phyloP scores from a whole-genome alignment of 2,797 vertebrate species.

The Eulemur mongoz region DNA sequence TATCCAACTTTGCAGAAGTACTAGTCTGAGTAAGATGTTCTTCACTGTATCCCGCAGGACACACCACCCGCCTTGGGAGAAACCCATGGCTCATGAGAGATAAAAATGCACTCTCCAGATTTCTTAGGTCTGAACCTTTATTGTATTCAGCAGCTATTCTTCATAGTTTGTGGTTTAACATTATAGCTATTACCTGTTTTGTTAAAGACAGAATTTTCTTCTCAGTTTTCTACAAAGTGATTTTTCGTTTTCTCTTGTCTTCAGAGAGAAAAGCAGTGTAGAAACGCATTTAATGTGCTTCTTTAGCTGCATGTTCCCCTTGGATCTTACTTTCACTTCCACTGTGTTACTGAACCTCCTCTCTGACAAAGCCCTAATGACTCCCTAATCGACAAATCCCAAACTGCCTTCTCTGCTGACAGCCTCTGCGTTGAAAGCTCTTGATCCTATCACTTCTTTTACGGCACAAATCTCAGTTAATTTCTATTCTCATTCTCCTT shows the following conservation, averaged over 20 bases:
- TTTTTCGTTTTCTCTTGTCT: not conserved
- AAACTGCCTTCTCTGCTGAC: not conserved
- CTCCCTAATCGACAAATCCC: not conserved
- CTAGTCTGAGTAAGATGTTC: not conserved
- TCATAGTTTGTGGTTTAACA: not conserved
- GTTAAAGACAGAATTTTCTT: constrained; percentile 19
- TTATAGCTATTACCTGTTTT: not conserved
- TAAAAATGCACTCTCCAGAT: not conserved
- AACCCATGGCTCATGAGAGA: not conserved
- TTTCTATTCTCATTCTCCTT: not conserved
- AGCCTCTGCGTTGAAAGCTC: not conserved
- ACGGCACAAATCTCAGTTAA: not conserved
- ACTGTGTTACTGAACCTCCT: not conserved
- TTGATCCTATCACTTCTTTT: not conserved
- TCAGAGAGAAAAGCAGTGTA: not conserved
- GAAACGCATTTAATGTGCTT: not conserved
- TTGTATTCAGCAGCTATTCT: not conserved
- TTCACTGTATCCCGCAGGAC: not conserved
- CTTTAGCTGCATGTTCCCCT: not conserved
- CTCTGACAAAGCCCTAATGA: not conserved
- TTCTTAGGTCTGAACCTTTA: not conserved
- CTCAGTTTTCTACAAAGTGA: not conserved
- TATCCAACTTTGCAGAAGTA: not conserved
- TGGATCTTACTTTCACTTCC: not conserved
- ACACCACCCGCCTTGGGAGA: not conserved